Conservation (phyloP, 2,113 vertebrate genomes). For the Tetraodon nigroviridis region DNA sequence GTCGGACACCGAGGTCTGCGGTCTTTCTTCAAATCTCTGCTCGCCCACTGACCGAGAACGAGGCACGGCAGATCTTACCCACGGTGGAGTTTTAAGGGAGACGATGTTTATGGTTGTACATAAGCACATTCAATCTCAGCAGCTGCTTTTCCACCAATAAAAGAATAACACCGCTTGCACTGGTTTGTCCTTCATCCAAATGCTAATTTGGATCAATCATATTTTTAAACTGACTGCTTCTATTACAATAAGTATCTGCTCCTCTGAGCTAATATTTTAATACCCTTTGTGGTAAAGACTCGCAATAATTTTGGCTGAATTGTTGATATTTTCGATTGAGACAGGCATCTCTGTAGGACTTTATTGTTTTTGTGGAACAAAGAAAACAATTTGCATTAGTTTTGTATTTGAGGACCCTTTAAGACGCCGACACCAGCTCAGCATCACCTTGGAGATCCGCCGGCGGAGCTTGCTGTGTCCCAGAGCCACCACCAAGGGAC, state of each 20-base stretch:
- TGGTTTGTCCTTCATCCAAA: too few relatives aligned
- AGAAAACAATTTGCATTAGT: conserved; percentile 33
- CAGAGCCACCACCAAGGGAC: conserved; percentile 75
- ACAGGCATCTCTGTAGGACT: too few relatives aligned
- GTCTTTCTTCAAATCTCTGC: conserved; percentile 55
- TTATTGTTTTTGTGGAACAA: conserved; percentile 29
- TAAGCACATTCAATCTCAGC: too few relatives aligned
- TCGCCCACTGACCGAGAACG: conserved; percentile 30
- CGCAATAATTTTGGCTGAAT: too few relatives aligned
- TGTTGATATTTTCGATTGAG: too few relatives aligned
- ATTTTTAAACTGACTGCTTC: too few relatives aligned
- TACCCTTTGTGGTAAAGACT: too few relatives aligned
- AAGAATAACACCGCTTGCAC: too few relatives aligned
- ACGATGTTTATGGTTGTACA: background rate
- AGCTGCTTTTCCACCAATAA: too few relatives aligned
- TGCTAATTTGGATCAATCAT: too few relatives aligned
- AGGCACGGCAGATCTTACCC: background rate
- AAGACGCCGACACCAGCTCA: conserved; percentile 27
- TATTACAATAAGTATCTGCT: too few relatives aligned
- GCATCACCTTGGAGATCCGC: conserved; percentile 54
- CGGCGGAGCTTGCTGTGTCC: conserved; percentile 75
- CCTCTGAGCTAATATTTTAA: too few relatives aligned
- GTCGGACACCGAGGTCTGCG: conserved; percentile 71
- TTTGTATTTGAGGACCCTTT: background rate
- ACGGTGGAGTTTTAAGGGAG: background rate